Base-by-base conservation (phyloP, 2,888 invertebrate genomes). In the Lumbricus terrestris region DNA sequence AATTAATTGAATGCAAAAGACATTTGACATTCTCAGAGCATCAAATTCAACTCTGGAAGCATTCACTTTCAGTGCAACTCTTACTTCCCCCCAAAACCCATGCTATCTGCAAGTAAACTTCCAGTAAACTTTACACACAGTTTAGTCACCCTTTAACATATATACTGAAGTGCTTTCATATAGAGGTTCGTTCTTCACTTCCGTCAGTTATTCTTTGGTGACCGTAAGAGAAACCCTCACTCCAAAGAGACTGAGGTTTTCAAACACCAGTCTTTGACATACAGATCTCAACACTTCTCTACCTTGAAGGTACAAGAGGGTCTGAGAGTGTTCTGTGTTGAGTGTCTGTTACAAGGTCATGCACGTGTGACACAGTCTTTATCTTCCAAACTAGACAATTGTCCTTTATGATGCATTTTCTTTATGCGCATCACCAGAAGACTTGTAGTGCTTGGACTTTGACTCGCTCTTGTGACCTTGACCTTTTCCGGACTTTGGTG, bases 401-500 rank as follows among this genome's bases (percentile, higher is more conserved):
- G 69, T 69, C 69, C 69, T 85, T 35, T 23, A 90, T 29, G 88
- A 88, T 16, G 69, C 42, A 82, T 91, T 91, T 90, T 91, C 90
- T 82, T 90, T 90, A 37, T 89, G 89, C 20, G 47, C 69, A 85
- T 90, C 90, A 23, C 82, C 90, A 40, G 42, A 35, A 6, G 85
- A 85, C 38, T 88, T 88, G 90, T 42, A 38, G n/a, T 90, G 88
- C 37, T 89, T 89, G 15, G 89, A 89, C 89, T 82, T 90, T 33
- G 90, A 89, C 42, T 90, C 90, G 82, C 90, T 89, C 85, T 90
- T 90, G 42, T 89, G 88, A n/a, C 89, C 85, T 47, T 90, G 90
- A 40, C 89, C 89, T 88, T 90, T 90, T 29, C 83, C 40, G 37
- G 82, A 82, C 69, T 90, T 90, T n/a, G 90, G 37, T 33, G 89